phyloP scores from a whole-genome alignment of 2,888 invertebrate genomes.

The Patella ulyssiponensis region DNA sequence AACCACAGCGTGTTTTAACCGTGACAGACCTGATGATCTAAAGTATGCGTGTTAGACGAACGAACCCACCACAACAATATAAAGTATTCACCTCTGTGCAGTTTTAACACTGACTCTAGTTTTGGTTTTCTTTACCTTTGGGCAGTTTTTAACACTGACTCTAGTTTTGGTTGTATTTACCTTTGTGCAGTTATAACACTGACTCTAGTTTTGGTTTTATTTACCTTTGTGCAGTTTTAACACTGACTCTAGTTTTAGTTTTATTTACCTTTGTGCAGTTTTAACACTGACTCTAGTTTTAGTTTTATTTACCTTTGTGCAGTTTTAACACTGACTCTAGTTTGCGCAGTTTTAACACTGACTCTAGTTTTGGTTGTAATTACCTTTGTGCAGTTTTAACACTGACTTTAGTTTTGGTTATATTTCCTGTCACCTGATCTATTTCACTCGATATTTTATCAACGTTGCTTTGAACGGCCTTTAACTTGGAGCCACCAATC shows the following conservation, averaged over 20 bases:
- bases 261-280: constrained; percentile 74
- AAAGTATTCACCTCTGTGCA: too few species aligned
- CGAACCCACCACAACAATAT: too few species aligned
- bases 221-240: constrained; percentile 41
- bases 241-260: too few species aligned
- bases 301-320: constrained; percentile 51
- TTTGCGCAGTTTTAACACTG: constrained; percentile 74
- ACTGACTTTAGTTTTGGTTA: constrained; percentile 74
- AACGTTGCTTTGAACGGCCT: constrained; percentile 75
- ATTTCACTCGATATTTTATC: constrained; percentile 80
- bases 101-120: too few species aligned
- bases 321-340: too few species aligned
- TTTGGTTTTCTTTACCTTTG: too few species aligned
- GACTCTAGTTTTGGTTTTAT: constrained; percentile 74
- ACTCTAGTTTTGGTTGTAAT: not conserved
- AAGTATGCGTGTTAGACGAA: too few species aligned
- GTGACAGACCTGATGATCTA: too few species aligned
- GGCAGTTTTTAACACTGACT: too few species aligned
- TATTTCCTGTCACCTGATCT: constrained; percentile 78
- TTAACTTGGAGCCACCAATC: constrained; percentile 70
- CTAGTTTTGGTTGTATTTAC: constrained; percentile 56
- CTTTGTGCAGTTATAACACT: constrained; percentile 75
- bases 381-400: constrained; percentile 75
- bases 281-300: constrained; percentile 73
- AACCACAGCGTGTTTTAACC: too few species aligned